Evolutionary conservation across 2,113 vertebrate genomes (phyloP), one percentile per base, ranked within the genome.

Genomic region (Micromys minutus): DNA sequence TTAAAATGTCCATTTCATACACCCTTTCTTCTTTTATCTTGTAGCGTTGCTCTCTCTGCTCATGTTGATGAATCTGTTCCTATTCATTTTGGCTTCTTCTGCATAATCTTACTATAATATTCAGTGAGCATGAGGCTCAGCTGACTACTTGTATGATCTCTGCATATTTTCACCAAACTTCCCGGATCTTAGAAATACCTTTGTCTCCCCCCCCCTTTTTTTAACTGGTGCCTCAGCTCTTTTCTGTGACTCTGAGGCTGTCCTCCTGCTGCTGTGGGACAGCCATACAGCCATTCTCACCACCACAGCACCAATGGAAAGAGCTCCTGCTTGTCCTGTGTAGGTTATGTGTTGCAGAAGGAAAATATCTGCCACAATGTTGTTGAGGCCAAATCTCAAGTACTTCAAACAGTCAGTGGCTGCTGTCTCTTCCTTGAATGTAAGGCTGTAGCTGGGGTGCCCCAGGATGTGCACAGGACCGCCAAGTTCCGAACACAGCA

Each of bases 231-330:
- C n/a, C n/a, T n/a, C n/a, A n/a, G n/a, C n/a, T n/a, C n/a, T n/a
- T n/a, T n/a, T n/a, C n/a, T n/a, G n/a, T 19, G 52, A 13, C 34
- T 5, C 71, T 9, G 5, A 1, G 24, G 13, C 29, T 83, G 39
- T 31, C 29, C 2, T 1, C 39, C 22, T 26, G 24, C 42, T 22
- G 29, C 21, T 8, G 7, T 0, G 3, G 10, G 5, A 5, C 4
- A 21, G 24, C 4, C 52, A 1, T 34, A 5, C 4, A 21, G 24
- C 4, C 52, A 1, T 34, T 63, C 36, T 61, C 16, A 8, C 24
- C 17, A 21, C 16, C 5, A 13, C 34, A 39, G 15, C 15, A 4
- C 39, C 5, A 4, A 6, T 34, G 45, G 1, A 89, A 59, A 45
- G 39, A 6, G 9, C 67, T 12, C 2, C 13, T 19, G 8, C 11